Base-by-base conservation (phyloP, 1,140 invertebrate species). In the Sycophaga agraensis region DNA sequence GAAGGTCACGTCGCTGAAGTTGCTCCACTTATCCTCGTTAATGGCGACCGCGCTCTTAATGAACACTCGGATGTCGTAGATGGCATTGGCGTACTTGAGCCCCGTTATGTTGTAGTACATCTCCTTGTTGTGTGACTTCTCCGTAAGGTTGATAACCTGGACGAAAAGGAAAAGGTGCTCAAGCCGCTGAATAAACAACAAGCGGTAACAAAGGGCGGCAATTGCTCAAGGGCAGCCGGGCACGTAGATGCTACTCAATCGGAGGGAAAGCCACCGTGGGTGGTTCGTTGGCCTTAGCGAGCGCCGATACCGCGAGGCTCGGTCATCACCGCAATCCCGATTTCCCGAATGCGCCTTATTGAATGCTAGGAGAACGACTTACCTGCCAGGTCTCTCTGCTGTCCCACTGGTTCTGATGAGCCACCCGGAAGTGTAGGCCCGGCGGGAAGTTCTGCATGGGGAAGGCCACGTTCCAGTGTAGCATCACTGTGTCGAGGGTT, bases 61-160 rank as follows among this genome's bases (percentile, higher is more conserved):
- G 26, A 82, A 85, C 34, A 91, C 83, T 59, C 87, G 77, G 9
- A 90, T 82, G 66, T 90, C 88, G 77, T 89, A 91, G 45, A 82
- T 76, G 46, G 84, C 82, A 70, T 89, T 84, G 1, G 88, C 84
- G 74, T 87, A 89, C 48, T 83, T 76, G 14, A 90, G 72, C 56
- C 80, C 77, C 2, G 81, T 83, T 37, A 90, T 75, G 65, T 84
- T 83, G 68, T 83, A 79, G 53, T 83, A 81, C 61, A 73, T 68
- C 6, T 74, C 68, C 4, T 58, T 3, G 4, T 64, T 62, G 34
- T 65, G 73, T 34, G 59, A 22, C 17, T 77, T 61, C 17, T 64
- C 62, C 19, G 68, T 72, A 49, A 77, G 74, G 66, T 81, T 66
- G 24, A 79, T 74, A 46, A 72, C 63, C 80, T 82, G 42, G 19